A percentile compares a stretch with the other conserved stretches of the same genome.
phyloP scores from a whole-genome alignment of 2,888 invertebrate genomes.

The Stomorhina lunata region DNA sequence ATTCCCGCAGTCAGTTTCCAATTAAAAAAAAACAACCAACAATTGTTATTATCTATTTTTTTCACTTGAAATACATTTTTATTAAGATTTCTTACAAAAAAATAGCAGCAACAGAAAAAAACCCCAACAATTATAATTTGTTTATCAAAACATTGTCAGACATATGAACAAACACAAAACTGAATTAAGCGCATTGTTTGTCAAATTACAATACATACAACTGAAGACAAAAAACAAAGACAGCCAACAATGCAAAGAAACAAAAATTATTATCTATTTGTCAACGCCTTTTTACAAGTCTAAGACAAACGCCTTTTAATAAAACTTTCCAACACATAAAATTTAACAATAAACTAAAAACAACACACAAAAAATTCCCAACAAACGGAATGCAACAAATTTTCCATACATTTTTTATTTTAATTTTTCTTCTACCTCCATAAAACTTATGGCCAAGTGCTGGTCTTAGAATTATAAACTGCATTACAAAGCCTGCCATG shows the following conservation, averaged over 20 bases:
- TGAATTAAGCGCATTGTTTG: slow-evolving; percentile 39
- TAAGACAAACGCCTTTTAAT: slow-evolving; percentile 65
- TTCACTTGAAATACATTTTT: neutral
- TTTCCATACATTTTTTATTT: no score
- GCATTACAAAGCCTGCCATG: neutral
- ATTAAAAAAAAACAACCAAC: neutral
- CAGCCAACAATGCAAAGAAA: slow-evolving; percentile 25
- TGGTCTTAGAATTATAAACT: slow-evolving; percentile 57
- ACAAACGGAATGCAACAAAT: slow-evolving; percentile 52
- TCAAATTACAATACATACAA: slow-evolving; percentile 28
- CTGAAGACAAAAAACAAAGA: neutral
- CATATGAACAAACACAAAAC: slow-evolving; percentile 42
- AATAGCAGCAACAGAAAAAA: neutral
- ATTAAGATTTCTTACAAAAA: neutral
- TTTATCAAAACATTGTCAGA: slow-evolving; percentile 40
- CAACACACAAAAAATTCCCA: slow-evolving; percentile 12
- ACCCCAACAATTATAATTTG: slow-evolving; percentile 51
- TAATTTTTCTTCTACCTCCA: slow-evolving; percentile 4
- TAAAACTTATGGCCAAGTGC: slow-evolving; percentile 56
- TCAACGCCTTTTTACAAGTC: slow-evolving; percentile 65
- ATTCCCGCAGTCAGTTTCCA: slow-evolving; percentile 27
- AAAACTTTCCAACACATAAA: slow-evolving; percentile 53
- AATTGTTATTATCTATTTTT: neutral
- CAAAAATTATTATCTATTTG: slow-evolving; percentile 61
- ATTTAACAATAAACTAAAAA: slow-evolving; percentile 40